A percentile compares a stretch with the other conserved stretches of the same genome.
Evolutionary conservation across 1,140 invertebrate genomes (phyloP).

Genomic region (Bombus confusus): DNA sequence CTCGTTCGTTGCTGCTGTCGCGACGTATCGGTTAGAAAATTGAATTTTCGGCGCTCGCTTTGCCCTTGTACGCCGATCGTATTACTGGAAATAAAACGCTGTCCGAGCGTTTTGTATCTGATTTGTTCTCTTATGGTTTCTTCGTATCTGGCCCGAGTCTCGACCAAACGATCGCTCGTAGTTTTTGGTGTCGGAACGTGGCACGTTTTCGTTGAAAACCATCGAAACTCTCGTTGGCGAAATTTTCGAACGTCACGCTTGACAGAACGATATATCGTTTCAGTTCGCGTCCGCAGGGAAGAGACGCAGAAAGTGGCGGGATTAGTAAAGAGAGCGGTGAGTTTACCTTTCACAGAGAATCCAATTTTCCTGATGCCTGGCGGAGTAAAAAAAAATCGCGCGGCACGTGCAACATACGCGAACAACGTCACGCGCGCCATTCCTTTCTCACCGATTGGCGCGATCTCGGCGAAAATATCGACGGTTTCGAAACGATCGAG

Average conservation of each 20-base stretch:
- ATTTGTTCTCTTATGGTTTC: background rate
- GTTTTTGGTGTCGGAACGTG: too few species aligned
- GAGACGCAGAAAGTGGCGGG: background rate
- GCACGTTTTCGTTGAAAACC: background rate
- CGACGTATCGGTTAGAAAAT: background rate
- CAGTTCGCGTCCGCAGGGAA: background rate
- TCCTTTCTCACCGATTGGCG: background rate
- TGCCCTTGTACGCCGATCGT: too few species aligned
- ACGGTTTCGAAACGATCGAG: background rate
- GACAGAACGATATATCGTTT: background rate
- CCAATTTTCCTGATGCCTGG: background rate
- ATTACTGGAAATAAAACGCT: background rate
- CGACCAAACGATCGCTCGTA: too few species aligned
- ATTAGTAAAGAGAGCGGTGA: background rate
- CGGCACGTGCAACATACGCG: background rate
- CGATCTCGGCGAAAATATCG: background rate
- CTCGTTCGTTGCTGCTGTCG: too few species aligned
- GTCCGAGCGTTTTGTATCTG: background rate
- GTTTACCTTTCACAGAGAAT: constrained; percentile 14
- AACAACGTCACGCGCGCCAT: background rate
- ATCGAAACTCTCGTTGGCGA: background rate
- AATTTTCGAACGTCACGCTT: background rate
- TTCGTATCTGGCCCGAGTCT: too few species aligned
- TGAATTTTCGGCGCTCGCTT: background rate
- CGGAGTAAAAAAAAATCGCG: background rate